Conservation (phyloP, 2,888 invertebrate species). For the Yponomeuta sedellus region DNA sequence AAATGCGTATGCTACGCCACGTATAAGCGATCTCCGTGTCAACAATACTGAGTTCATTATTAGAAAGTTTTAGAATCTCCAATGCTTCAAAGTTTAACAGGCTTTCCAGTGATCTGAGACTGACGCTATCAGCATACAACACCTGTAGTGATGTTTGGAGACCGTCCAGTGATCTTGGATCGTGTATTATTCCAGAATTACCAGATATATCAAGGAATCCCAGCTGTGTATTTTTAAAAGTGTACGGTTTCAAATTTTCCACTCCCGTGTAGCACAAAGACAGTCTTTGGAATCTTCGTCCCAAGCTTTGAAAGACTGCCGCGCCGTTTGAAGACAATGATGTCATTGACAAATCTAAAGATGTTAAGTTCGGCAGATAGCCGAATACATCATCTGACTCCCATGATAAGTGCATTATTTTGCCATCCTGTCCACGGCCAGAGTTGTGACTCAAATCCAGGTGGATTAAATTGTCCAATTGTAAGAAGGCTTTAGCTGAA, state of each 20-base stretch:
- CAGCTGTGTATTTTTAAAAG: conserved; percentile 61
- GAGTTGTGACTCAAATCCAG: conserved; percentile 73
- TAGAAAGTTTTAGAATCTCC: conserved; percentile 58
- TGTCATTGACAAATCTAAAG: conserved; percentile 55
- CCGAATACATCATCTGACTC: conserved; percentile 35
- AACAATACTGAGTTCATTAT: conserved; percentile 68
- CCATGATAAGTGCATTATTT: conserved; percentile 13
- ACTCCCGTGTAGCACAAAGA: conserved; percentile 67
- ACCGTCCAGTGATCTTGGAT: conserved; percentile 47
- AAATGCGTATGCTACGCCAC: conserved; percentile 53
- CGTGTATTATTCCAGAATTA: conserved; percentile 55
- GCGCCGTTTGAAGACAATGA: conserved; percentile 42
- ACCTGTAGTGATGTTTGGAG: conserved; percentile 56
- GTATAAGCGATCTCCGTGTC: conserved; percentile 35
- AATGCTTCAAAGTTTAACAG: conserved; percentile 54
- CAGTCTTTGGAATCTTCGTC: conserved; percentile 40
- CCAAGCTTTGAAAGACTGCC: conserved; percentile 38
- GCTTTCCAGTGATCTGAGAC: conserved; percentile 48
- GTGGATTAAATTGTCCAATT: conserved; percentile 53
- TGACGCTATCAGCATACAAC: conserved; percentile 58
- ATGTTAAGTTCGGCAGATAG: conserved; percentile 39
- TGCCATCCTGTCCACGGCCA: conserved; percentile 20
- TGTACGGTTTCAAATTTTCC: conserved; percentile 37
- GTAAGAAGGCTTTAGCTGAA: conserved; percentile 48
- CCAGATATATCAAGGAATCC: conserved; percentile 74